Base-by-base conservation (phyloP, 1,140 invertebrate species). In the Atopsyche davidsoni region DNA sequence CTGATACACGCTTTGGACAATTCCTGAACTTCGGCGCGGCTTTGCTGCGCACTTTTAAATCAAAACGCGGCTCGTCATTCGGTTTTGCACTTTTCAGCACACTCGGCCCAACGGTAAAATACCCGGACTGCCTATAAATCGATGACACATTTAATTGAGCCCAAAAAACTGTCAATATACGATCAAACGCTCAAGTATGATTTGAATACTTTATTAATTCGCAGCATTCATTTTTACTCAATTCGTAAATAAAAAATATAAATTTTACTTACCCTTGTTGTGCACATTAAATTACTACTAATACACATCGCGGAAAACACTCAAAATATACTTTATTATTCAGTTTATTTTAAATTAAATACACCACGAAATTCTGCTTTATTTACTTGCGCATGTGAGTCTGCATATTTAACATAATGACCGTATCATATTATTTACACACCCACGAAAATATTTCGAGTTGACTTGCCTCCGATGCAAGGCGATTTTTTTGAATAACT, bases 221-320 rank as follows among this genome's bases (percentile, higher is more conserved):
- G n/a, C n/a, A n/a, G n/a, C n/a, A n/a, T n/a, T n/a, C n/a, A n/a
- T n/a, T n/a, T n/a, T n/a, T n/a, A n/a, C n/a, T n/a, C n/a, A n/a
- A n/a, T n/a, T n/a, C n/a, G n/a, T n/a, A n/a, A n/a, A n/a, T n/a
- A n/a, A n/a, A n/a, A n/a, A n/a, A n/a, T n/a, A n/a, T n/a, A 36
- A 39, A 11, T 17, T 17, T 23, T 4, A 32, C 55, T 57, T 48
- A 57, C 55, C 49, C 42, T 47, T 22, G 50, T 34, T 42, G 49
- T 46, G 32, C 41, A 22, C 39, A 57, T 51, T 46, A 57, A 48
- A 52, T 40, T 35, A 36, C 25, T 21, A 17, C 45, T 46, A 16
- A 46, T 42, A 44, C 39, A 49, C 55, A 57, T 57, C 34, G 48
- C 41, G 38, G 25, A 32, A 17, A 17, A 17, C 36, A 39, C 36